Percentiles rank a stretch among this genome's conserved stretches.
phyloP scores from a whole-genome alignment of 2,888 invertebrate genomes.

The Onthophagus sagittarius region DNA sequence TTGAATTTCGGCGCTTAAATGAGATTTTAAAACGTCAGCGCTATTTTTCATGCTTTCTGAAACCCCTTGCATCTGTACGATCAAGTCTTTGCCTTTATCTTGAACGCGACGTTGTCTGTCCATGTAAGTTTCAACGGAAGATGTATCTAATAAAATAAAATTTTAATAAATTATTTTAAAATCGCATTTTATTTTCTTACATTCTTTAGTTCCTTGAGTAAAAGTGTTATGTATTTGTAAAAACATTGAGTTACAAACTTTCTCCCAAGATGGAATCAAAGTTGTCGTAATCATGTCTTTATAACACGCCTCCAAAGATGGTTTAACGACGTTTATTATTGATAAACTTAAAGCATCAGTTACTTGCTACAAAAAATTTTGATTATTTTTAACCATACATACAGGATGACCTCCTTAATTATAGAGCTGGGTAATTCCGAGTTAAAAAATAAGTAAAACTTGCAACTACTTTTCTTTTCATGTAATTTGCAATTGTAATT shows the following conservation, averaged over 20 bases:
- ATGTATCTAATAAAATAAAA: slow-evolving; percentile 38
- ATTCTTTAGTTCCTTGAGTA: slow-evolving; percentile 84
- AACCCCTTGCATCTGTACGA: slow-evolving; percentile 46
- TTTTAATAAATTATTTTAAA: slow-evolving; percentile 23
- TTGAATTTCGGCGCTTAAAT: slow-evolving; percentile 42
- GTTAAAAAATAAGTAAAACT: too few relatives aligned
- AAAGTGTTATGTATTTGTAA: slow-evolving; percentile 86
- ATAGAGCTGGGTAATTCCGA: too few relatives aligned
- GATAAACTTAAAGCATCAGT: slow-evolving; percentile 70
- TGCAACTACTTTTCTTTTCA: too few relatives aligned
- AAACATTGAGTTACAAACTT: slow-evolving; percentile 81
- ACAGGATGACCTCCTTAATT: too few relatives aligned
- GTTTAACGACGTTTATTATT: slow-evolving; percentile 66
- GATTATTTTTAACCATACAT: neutral
- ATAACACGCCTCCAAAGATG: slow-evolving; percentile 72
- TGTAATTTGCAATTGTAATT: too few relatives aligned
- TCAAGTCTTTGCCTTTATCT: slow-evolving; percentile 47
- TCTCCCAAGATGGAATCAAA: slow-evolving; percentile 83
- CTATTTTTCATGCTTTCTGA: slow-evolving; percentile 44
- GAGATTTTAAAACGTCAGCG: slow-evolving; percentile 41
- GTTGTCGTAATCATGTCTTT: slow-evolving; percentile 72
- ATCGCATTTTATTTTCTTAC: slow-evolving; percentile 51
- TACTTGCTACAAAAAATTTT: slow-evolving; percentile 55
- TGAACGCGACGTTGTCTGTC: slow-evolving; percentile 46
- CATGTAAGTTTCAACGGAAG: slow-evolving; percentile 48